Evolutionary conservation across 2,797 vertebrate species (phyloP), one percentile per base, ranked within the genome.

Genomic region (Spea hammondii): DNA sequence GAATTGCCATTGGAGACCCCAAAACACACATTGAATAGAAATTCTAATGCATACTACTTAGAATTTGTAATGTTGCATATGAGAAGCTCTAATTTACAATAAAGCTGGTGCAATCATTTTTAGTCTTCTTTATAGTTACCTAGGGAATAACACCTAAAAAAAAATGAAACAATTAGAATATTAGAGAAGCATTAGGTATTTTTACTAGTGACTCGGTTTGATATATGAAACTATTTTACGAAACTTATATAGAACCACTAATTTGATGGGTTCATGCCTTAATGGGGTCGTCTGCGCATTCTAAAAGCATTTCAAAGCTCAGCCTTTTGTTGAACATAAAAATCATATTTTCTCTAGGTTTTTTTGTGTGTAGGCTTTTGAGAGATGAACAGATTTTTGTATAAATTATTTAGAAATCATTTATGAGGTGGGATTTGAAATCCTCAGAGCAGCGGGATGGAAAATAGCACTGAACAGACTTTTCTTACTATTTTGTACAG

Each of bases 371-470:
- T 60, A 17, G 74, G 17, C 54, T 71, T 75, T 71, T 71, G 59
- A 67, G 69, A 72, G 60, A 80, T 48, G 74, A 80, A 80, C 79
- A 80, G 79, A 80, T 80, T 80, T 72, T 72, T 60, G 47, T 59
- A 76, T 80, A 76, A 80, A 80, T 76, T 80, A 80, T 76, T 76
- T 76, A 80, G 73, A 72, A 80, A 76, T 59, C 74, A 80, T 80
- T 80, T 76, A 80, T 80, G 79, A 76, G 73, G 60, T 67, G 68
- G 74, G 74, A 80, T 76, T 80, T 76, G 68, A 53, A 76, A 76
- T 80, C 1, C 79, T 71, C 68, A 59, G 60, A 76, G 79, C 79
- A 76, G 59, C 65, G 79, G 62, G 60, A 59, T 53, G 68, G 74
- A 80, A 76, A 76, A 76, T 71, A 76, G 69, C 13, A 80, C 60